Base-by-base conservation (phyloP, 35 echinoderm and acorn worm genomes). In the Amphiura filiformis region DNA sequence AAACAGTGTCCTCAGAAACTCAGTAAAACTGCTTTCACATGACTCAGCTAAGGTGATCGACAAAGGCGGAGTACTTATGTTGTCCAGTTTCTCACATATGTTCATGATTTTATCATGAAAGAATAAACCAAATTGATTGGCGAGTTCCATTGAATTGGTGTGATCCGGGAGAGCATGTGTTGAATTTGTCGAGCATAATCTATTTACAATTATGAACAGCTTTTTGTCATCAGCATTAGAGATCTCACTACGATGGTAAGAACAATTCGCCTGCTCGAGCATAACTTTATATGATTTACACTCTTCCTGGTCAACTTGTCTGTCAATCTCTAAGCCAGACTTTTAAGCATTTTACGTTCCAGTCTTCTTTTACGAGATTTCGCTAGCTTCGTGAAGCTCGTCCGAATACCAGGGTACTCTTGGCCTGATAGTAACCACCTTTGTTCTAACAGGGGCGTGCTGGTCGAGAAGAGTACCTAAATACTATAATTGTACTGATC, bases 101-200 rank as follows among this genome's bases (percentile, higher is more conserved):
- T 85, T 76, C 13, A 35, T 0, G 32, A 90, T 75, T 36, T 90
- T 90, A 26, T 75, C 37, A 75, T 75, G 75, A 76, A 90, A 90
- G 82, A 85, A 90, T 49, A 37, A 23, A 17, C 80, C 88, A 77
- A 90, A 90, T 11, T 84, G 34, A 84, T 90, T 76, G 32, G 88
- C 88, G 44, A 90, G 36, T 36, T 84, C 28, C 33, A 36, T 39
- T 38, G 88, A 85, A 14, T 38, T 57, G 15, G 64, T 47, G 41
- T 11, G 56, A 37, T 81, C 64, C 22, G 88, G 88, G 18, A 90
- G 88, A 84, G 0, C 20, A 23, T 11, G 80, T 15, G 35, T 13
- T 39, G 80, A 83, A 1, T 26, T 34, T 57, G 37, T 33, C 17
- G 49, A 65, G 17, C 32, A 37, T 17, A 84, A 37, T 77, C 76